Evolutionary conservation across 1,140 invertebrate species (phyloP).

Genomic region (Platyura marginata): DNA sequence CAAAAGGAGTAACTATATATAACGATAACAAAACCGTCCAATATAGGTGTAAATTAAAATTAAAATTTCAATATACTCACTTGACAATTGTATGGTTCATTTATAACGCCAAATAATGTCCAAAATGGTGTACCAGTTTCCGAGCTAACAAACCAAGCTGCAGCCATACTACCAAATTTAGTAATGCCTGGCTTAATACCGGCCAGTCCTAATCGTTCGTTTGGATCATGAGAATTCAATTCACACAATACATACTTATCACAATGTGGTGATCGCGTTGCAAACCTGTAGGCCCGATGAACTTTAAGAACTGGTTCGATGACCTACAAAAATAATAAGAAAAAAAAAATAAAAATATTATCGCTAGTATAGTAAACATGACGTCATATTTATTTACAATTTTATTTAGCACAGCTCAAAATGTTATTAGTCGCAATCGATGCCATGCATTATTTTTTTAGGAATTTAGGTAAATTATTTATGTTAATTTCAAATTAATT

Average conservation of each 20-base stretch:
- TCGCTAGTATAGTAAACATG: too few species aligned
- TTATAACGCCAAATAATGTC: constrained; percentile 32
- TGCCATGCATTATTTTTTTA: too few species aligned
- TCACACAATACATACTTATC: constrained; percentile 57
- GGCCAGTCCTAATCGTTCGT: constrained; percentile 27
- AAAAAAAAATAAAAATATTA: background rate
- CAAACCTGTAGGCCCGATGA: constrained; percentile 55
- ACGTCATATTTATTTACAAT: too few species aligned
- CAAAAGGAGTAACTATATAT: constrained; percentile 1
- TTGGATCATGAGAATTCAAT: constrained; percentile 40
- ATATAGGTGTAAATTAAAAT: background rate
- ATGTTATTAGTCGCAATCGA: too few species aligned
- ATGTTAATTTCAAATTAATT: too few species aligned
- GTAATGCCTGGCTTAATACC: constrained; percentile 43
- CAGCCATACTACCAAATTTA: constrained; percentile 47
- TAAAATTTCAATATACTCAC: constrained; percentile 17
- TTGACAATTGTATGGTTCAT: constrained; percentile 31
- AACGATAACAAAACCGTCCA: background rate
- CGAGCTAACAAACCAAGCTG: constrained; percentile 29
- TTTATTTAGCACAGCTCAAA: too few species aligned
- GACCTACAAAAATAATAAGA: constrained; percentile 20
- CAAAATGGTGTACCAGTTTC: constrained; percentile 33
- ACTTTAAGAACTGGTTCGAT: constrained; percentile 57
- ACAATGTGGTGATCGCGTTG: constrained; percentile 43
- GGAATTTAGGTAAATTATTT: too few species aligned